Conservation (phyloP, 1,140 invertebrate genomes). For the Antheraea mylitta region DNA sequence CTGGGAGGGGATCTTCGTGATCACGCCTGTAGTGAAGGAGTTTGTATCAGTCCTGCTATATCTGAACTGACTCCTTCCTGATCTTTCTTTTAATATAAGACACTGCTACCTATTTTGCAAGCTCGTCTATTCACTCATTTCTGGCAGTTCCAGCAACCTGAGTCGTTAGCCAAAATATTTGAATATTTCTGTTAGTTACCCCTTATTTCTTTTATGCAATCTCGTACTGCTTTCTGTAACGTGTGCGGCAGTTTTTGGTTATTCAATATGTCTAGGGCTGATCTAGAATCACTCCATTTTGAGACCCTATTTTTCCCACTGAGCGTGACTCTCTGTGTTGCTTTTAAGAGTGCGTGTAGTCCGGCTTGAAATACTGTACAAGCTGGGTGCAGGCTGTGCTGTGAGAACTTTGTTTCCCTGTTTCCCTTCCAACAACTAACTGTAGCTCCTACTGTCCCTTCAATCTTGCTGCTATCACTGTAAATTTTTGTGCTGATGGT, state of each 20-base stretch:
- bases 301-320: not conserved
- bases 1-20: not conserved
- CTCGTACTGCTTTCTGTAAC: constrained; percentile 11
- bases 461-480: constrained; percentile 34
- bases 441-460: constrained; percentile 31
- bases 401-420: constrained; percentile 17
- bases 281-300: constrained; percentile 34
- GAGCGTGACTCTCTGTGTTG: constrained; percentile 4
- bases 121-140: constrained; percentile 35
- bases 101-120: constrained; percentile 30
- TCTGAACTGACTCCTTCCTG: constrained; percentile 11
- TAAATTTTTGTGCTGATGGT: constrained; percentile 25
- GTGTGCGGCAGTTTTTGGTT: constrained; percentile 16
- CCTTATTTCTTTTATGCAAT: not conserved
- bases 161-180: constrained; percentile 29
- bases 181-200: constrained; percentile 11
- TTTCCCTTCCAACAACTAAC: constrained; percentile 29
- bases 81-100: constrained; percentile 22
- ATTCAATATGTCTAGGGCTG: constrained; percentile 23
- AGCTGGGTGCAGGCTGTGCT: constrained; percentile 22
- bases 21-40: not conserved
- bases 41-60: constrained; percentile 18
- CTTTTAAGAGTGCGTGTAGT: constrained; percentile 23
- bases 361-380: constrained; percentile 40
- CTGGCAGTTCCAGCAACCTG: constrained; percentile 27